phyloP scores from a whole-genome alignment of 30 jellyfish, hydroid and myxozoan species.

The Pseudorhiza aurosa region DNA sequence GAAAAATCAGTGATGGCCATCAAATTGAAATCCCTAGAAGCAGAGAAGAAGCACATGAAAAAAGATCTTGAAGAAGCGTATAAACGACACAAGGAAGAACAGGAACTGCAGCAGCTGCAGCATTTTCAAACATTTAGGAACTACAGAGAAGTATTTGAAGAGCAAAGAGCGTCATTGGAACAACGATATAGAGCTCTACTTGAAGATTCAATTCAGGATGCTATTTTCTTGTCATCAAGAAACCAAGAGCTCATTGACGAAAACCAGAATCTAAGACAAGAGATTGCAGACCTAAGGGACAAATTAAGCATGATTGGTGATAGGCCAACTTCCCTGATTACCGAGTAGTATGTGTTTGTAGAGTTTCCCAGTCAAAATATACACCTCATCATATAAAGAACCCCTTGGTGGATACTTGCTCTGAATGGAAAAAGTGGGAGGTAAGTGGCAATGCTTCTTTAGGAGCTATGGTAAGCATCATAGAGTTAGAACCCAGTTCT shows the following conservation, averaged over 20 bases:
- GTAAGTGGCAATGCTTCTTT: no score
- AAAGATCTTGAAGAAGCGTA: constrained; percentile 74
- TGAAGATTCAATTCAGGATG: constrained; percentile 98
- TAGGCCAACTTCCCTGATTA: constrained; percentile 83
- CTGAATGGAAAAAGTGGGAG: no score
- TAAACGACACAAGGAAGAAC: constrained; percentile 93
- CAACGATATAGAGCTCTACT: constrained; percentile 90
- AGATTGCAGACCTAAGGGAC: constrained; percentile 86
- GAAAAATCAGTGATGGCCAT: constrained; percentile 97
- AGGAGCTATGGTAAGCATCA: no score
- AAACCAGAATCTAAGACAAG: constrained; percentile 88
- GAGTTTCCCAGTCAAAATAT: no score
- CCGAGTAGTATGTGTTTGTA: background rate
- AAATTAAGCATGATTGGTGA: constrained; percentile 72
- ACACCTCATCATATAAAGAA: no score
- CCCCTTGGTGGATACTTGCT: no score
- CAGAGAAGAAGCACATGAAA: constrained; percentile 78
- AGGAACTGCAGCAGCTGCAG: constrained; percentile 94
- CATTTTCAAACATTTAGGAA: constrained; percentile 96
- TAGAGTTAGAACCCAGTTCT: no score
- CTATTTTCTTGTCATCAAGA: constrained; percentile 91
- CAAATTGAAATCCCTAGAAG: constrained; percentile 84
- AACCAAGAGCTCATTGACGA: constrained; percentile 96
- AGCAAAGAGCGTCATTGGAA: constrained; percentile 94
- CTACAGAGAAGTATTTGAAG: constrained; percentile 95